Conservation (phyloP, 2,797 vertebrate species). For the Myotis findleyi region DNA sequence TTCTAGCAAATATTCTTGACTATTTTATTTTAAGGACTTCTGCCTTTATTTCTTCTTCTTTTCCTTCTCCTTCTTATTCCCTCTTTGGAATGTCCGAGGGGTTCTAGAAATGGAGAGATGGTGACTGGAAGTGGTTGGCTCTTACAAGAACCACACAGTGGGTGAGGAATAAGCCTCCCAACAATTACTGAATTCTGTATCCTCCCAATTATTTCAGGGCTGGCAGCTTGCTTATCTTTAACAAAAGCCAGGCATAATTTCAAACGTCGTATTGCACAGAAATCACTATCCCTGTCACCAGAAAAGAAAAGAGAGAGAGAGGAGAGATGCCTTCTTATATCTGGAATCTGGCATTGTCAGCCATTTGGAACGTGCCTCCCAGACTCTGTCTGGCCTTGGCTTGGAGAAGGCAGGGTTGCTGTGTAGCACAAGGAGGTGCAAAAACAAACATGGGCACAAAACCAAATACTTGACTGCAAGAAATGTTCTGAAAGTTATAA, state of each 20-base stretch:
- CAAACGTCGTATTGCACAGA: slow-evolving; percentile 60
- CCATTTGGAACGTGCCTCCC: slow-evolving; percentile 62
- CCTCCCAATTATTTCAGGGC: slow-evolving; percentile 23
- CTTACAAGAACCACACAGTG: not conserved
- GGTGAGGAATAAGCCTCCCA: not conserved
- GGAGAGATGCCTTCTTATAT: slow-evolving; percentile 50
- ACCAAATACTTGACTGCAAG: slow-evolving; percentile 69
- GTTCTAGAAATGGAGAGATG: not conserved
- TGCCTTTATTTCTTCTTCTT: not conserved
- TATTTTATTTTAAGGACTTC: not conserved
- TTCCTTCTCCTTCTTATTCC: not conserved
- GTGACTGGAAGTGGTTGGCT: not conserved
- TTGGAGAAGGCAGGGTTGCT: slow-evolving; percentile 40
- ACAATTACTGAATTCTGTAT: not conserved
- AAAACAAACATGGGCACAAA: slow-evolving; percentile 71
- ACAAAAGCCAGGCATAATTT: slow-evolving; percentile 62
- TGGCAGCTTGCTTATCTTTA: slow-evolving; percentile 59
- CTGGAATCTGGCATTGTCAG: slow-evolving; percentile 63
- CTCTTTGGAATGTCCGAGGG: not conserved
- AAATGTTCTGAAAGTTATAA: slow-evolving; percentile 75
- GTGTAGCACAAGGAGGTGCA: slow-evolving; percentile 63
- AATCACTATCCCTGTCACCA: slow-evolving; percentile 53
- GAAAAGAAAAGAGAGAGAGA: slow-evolving; percentile 38
- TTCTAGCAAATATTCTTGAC: not conserved
- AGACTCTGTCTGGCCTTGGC: slow-evolving; percentile 73